Evolutionary conservation across 2,888 invertebrate species (phyloP).

Genomic region (Archips crataeganus): DNA sequence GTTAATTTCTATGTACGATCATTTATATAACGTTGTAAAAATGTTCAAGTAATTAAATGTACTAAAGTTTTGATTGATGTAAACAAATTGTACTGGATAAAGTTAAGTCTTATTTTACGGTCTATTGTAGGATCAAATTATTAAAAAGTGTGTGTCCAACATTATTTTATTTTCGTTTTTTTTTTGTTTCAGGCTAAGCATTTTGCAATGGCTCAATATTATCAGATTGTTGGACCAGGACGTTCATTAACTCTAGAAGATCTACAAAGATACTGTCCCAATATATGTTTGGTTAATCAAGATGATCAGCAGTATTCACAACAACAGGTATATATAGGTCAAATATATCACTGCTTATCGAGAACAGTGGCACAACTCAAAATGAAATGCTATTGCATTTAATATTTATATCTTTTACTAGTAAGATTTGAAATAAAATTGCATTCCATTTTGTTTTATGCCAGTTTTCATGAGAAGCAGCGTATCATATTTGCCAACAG

Average conservation of each 20-base stretch:
- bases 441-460: no score
- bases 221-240: conserved; percentile 87
- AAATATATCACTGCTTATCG: not conserved
- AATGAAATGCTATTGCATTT: no score
- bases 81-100: conserved; percentile 52
- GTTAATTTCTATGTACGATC: conserved; percentile 8
- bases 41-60: conserved; percentile 32
- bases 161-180: conserved; percentile 10
- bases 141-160: not conserved
- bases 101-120: conserved; percentile 30
- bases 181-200: conserved; percentile 68
- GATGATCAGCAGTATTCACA: conserved; percentile 82
- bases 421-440: no score
- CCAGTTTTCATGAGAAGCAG: no score
- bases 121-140: not conserved
- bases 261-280: conserved; percentile 88
- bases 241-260: conserved; percentile 86
- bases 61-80: conserved; percentile 49
- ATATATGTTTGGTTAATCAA: conserved; percentile 83
- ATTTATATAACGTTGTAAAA: conserved; percentile 8
- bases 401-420: no score
- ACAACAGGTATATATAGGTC: conserved; percentile 68
- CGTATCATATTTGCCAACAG: not conserved
- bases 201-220: conserved; percentile 89
- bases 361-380: no score